Percentiles rank a stretch among this genome's conserved stretches.
These are phyloP conservation scores for Piliocolobus tephrosceles DNA, from an alignment of 2,113 vertebrate genomes.

Conservation along the genomic window DNA sequence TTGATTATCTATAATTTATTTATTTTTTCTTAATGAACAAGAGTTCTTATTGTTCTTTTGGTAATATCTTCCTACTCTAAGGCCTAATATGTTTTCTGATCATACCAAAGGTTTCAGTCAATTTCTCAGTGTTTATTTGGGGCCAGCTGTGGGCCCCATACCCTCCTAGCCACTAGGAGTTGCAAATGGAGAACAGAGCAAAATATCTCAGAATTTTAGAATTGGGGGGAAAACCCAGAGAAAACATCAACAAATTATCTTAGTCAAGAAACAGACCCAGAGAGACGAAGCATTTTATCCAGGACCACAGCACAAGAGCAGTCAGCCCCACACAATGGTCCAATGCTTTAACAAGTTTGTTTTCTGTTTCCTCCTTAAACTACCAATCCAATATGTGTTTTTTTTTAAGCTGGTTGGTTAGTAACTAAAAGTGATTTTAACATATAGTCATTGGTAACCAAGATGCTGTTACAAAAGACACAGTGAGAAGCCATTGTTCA, in stretches of 20 bases:
- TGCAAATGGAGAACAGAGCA: neutral
- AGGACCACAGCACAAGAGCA: neutral
- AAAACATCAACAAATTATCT: neutral
- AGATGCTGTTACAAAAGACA: neutral
- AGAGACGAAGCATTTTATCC: neutral
- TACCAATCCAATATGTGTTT: neutral
- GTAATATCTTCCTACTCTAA: neutral
- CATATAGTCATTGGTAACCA: neutral
- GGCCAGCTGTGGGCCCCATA: neutral
- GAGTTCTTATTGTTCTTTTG: neutral
- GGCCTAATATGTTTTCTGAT: neutral
- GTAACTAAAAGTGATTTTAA: neutral
- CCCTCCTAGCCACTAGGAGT: neutral
- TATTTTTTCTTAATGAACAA: neutral
- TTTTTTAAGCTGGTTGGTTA: neutral
- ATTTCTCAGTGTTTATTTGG: neutral
- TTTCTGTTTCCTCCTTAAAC: slow-evolving; percentile 1
- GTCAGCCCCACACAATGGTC: neutral
- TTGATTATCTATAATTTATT: neutral
- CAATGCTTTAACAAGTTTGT: neutral
- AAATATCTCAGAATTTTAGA: neutral
- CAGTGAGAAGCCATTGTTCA: neutral
- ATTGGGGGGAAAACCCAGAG: neutral
- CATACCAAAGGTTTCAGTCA: neutral
- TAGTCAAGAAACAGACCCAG: neutral